Conservation (phyloP, 1,140 invertebrate genomes). For the Mycetomoellerius zeteki region DNA sequence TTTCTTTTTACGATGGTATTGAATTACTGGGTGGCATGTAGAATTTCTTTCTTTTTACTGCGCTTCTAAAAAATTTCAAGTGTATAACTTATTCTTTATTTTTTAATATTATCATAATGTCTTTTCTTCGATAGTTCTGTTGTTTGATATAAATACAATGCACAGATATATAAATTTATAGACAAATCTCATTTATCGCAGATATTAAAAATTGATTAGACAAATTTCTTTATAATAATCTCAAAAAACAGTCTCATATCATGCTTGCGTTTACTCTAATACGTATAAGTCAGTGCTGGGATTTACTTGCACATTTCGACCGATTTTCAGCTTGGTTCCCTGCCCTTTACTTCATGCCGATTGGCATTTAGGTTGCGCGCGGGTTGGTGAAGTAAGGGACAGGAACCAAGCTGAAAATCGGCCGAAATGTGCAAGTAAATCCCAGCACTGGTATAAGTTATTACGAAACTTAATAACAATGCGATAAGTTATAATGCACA, state of each 20-base stretch:
- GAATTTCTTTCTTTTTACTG: background rate
- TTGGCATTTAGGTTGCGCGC: no score
- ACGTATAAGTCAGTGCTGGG: no score
- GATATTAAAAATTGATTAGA: background rate
- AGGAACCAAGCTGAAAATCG: no score
- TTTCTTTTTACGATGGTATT: constrained; percentile 46
- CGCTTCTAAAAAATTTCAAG: background rate
- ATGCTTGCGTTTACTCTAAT: constrained; percentile 2
- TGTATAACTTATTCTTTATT: constrained; percentile 9
- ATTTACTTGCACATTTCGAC: no score
- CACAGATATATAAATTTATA: background rate
- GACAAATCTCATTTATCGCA: no score
- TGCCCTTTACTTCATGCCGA: no score
- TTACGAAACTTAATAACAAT: constrained; percentile 22
- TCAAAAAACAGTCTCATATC: no score
- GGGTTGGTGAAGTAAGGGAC: no score
- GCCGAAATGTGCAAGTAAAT: no score
- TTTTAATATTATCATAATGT: background rate
- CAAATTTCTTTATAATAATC: background rate
- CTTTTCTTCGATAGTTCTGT: constrained; percentile 2
- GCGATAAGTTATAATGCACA: background rate
- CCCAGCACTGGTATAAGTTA: no score
- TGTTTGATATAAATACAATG: background rate
- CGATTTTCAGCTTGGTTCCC: no score
- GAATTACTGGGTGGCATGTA: constrained; percentile 48